phyloP scores from a whole-genome alignment of 2,797 vertebrate species.

The Iguana delicatissima region DNA sequence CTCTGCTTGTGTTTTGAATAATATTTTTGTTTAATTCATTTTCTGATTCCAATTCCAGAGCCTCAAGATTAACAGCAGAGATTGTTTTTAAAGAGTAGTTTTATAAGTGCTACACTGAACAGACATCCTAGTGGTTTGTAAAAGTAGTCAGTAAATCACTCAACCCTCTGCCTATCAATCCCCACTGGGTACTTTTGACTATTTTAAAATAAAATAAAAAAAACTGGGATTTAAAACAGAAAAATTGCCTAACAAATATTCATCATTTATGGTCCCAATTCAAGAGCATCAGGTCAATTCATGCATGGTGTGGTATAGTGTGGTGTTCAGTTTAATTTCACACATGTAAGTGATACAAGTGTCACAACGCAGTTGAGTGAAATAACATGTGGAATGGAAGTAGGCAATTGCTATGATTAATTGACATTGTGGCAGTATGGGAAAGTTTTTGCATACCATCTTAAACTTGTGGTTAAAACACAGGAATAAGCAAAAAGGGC shows the following conservation, averaged over 20 bases:
- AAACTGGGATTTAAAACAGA: conserved; percentile 29
- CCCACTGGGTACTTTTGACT: conserved; percentile 37
- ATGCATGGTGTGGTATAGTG: background rate
- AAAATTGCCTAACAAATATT: background rate
- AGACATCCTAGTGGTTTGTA: conserved; percentile 42
- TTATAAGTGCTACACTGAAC: conserved; percentile 62
- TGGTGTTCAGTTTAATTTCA: background rate
- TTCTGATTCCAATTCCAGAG: conserved; percentile 69
- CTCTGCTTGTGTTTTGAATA: conserved; percentile 73
- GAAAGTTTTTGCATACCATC: background rate
- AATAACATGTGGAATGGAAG: background rate
- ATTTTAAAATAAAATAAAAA: conserved; percentile 12
- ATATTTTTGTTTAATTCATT: conserved; percentile 67
- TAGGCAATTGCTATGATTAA: background rate
- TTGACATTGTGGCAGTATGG: background rate
- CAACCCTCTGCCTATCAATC: conserved; percentile 22
- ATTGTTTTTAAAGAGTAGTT: conserved; percentile 40
- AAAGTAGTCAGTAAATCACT: conserved; percentile 65
- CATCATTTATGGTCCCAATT: background rate
- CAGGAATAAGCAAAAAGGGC: background rate
- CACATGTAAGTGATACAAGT: background rate
- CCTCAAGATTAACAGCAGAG: conserved; percentile 58
- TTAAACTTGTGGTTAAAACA: background rate
- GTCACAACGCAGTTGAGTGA: background rate
- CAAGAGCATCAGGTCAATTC: background rate